phyloP scores from a whole-genome alignment of 1,140 invertebrate genomes.

The Liolophura sinensis region DNA sequence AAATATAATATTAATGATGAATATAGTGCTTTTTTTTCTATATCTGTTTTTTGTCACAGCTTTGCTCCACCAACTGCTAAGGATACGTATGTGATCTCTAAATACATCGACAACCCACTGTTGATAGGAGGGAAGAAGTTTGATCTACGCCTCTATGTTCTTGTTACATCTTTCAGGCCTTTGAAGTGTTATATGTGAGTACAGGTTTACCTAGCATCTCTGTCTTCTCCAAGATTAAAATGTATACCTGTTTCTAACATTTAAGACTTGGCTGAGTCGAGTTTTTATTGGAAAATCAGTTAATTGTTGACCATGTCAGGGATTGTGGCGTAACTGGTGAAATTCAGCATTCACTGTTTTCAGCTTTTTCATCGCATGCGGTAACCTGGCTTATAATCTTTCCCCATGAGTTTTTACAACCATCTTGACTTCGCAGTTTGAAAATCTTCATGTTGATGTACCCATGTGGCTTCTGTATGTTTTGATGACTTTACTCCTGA shows the following conservation, averaged over 20 bases:
- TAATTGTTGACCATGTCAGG: too few species aligned
- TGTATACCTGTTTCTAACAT: too few species aligned
- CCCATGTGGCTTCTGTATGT: neutral
- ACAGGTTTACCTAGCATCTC: too few species aligned
- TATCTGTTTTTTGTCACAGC: slow-evolving; percentile 32
- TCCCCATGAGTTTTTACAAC: too few species aligned
- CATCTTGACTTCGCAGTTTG: too few species aligned
- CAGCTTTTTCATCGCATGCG: too few species aligned
- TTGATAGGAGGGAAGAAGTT: slow-evolving; percentile 95
- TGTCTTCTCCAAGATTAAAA: too few species aligned
- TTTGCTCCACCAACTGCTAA: slow-evolving; percentile 56
- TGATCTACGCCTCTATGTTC: slow-evolving; percentile 91
- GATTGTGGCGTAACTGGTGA: too few species aligned
- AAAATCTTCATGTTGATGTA: neutral
- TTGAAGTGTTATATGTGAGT: slow-evolving; percentile 63
- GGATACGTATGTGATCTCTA: slow-evolving; percentile 67
- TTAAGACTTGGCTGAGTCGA: too few species aligned
- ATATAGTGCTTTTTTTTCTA: slow-evolving; percentile 1
- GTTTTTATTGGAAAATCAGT: too few species aligned
- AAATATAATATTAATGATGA: slow-evolving; percentile 1
- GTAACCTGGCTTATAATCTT: too few species aligned
- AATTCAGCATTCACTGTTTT: neutral
- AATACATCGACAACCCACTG: slow-evolving; percentile 93
- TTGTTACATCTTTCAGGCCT: slow-evolving; percentile 94
- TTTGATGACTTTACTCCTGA: neutral